Evolutionary conservation across 2,113 vertebrate species (phyloP).

Genomic region (Paraplagusia blochii): DNA sequence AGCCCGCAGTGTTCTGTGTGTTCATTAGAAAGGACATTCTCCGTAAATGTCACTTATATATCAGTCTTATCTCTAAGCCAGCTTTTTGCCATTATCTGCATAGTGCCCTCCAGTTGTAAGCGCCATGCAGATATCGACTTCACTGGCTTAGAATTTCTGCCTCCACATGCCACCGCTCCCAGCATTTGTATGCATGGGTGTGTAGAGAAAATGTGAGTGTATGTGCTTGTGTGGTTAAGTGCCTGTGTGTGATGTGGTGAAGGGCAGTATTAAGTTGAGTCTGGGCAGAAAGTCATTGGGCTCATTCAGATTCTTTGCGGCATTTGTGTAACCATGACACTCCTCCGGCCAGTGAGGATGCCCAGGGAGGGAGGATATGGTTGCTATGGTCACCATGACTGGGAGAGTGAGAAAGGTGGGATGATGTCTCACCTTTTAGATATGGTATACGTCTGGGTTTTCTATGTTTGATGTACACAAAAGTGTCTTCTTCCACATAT

Average conservation of each 20-base stretch:
- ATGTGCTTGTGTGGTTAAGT: neutral
- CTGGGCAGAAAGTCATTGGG: conserved; percentile 61
- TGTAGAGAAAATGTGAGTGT: conserved; percentile 5
- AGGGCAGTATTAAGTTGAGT: conserved; percentile 60
- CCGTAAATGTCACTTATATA: conserved; percentile 70
- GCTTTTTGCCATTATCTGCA: conserved; percentile 50
- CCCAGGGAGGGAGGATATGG: conserved; percentile 52
- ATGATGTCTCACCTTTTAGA: conserved; percentile 35
- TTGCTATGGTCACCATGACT: conserved; percentile 70
- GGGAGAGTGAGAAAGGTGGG: conserved; percentile 42
- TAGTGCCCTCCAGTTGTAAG: conserved; percentile 41
- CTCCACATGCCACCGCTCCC: conserved; percentile 38
- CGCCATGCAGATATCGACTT: conserved; percentile 24
- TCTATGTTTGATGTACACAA: neutral
- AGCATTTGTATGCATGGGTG: conserved; percentile 34
- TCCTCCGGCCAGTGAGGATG: conserved; percentile 57
- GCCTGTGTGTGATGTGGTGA: conserved; percentile 43
- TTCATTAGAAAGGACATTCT: conserved; percentile 65
- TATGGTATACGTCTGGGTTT: conserved; percentile 26
- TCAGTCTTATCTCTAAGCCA: conserved; percentile 65
- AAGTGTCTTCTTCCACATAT: neutral
- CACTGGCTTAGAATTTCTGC: conserved; percentile 31
- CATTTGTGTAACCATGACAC: conserved; percentile 65
- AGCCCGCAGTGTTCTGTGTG: conserved; percentile 38
- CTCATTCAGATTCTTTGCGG: conserved; percentile 73